Evolutionary conservation across 2,113 vertebrate species (phyloP).

Genomic region (Isichthys henryi): DNA sequence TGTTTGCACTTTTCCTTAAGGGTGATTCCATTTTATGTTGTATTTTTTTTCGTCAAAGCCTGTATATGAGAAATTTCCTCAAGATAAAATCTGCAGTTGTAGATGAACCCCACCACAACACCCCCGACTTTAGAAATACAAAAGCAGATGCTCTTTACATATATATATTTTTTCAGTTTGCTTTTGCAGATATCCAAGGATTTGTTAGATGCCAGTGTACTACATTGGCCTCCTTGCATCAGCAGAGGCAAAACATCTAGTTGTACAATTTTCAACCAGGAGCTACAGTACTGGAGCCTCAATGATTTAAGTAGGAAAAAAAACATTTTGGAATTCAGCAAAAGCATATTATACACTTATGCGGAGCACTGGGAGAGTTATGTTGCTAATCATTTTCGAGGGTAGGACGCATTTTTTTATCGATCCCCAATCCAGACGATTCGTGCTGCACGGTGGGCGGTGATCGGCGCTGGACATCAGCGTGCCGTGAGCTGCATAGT

Average conservation of each 20-base stretch:
- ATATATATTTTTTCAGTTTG: background rate
- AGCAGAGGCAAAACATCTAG: background rate
- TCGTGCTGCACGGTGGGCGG: background rate
- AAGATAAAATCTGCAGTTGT: background rate
- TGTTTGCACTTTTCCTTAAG: background rate
- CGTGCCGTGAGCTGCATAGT: background rate
- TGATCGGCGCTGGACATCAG: background rate
- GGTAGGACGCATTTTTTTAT: background rate
- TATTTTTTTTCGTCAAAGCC: background rate
- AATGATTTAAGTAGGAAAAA: background rate
- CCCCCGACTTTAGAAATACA: background rate
- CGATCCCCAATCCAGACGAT: background rate
- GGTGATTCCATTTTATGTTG: background rate
- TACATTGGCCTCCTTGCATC: background rate
- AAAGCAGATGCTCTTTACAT: background rate
- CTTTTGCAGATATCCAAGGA: background rate
- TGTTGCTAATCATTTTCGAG: background rate
- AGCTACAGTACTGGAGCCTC: background rate
- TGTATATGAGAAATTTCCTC: background rate
- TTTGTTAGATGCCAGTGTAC: background rate
- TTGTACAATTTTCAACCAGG: background rate
- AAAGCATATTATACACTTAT: background rate
- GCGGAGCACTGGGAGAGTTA: background rate
- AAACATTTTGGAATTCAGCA: background rate
- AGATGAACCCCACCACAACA: background rate